Percentiles rank a stretch among this genome's conserved stretches.
These are phyloP conservation scores for Psittacara wagleri DNA, from an alignment of 2,113 vertebrate species.

Conservation along the genomic window DNA sequence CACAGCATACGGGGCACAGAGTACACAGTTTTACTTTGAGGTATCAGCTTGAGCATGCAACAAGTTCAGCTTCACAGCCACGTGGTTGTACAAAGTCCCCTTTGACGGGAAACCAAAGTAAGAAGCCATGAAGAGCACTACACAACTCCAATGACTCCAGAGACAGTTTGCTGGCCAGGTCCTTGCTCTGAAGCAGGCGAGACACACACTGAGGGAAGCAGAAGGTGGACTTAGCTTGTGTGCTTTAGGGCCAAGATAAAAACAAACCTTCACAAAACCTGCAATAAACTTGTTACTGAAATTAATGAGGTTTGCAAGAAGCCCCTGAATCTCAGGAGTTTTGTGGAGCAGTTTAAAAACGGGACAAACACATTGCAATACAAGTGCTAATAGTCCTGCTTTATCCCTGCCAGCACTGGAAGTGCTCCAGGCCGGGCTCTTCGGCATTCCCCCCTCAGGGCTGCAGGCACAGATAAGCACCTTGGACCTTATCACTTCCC, in stretches of 20 bases:
- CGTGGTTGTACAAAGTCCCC: not conserved
- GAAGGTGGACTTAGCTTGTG: not conserved
- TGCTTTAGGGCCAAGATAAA: not conserved
- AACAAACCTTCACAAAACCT: not conserved
- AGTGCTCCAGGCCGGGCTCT: not conserved
- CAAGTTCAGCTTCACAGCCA: not conserved
- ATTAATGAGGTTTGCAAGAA: conserved; percentile 16
- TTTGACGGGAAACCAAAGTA: not conserved
- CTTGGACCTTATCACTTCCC: conserved; percentile 51
- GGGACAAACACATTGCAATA: not conserved
- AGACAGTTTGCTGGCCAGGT: not conserved
- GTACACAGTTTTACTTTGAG: not conserved
- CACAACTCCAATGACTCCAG: not conserved
- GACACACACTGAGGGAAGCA: not conserved
- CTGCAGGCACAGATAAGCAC: conserved; percentile 68
- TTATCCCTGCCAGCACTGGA: not conserved
- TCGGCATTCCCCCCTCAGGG: conserved; percentile 11
- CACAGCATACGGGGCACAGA: not conserved
- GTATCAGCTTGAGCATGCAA: not conserved
- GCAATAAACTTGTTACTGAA: conserved; percentile 26
- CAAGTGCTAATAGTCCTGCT: not conserved
- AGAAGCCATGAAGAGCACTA: not conserved
- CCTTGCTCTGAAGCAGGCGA: not conserved
- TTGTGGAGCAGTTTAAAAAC: not conserved
- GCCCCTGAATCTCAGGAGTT: not conserved